phyloP scores from a whole-genome alignment of 1,140 invertebrate genomes.

The Drosophila varians region DNA sequence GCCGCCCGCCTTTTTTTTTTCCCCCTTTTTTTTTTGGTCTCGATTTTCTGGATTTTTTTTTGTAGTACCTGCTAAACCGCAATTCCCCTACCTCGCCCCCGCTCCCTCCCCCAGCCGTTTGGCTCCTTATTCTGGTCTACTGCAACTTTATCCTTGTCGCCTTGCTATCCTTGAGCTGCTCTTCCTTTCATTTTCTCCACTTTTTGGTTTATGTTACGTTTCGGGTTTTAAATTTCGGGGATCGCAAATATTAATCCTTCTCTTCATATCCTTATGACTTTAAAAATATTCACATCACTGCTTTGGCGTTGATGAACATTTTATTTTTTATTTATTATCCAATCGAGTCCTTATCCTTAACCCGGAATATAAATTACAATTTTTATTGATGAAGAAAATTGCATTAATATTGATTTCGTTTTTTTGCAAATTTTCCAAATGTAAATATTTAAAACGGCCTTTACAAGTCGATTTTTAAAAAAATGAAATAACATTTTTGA shows the following conservation, averaged over 20 bases:
- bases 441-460: conserved; percentile 72
- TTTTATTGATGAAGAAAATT: neutral
- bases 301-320: no score
- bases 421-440: conserved; percentile 47
- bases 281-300: neutral
- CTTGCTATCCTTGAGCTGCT: conserved; percentile 29
- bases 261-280: neutral
- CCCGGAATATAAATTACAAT: no score
- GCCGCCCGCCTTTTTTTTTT: conserved; percentile 32
- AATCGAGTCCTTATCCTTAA: no score
- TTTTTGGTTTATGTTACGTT: conserved; percentile 13
- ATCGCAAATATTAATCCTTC: conserved; percentile 53
- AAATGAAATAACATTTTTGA: conserved; percentile 17
- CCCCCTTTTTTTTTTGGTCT: conserved; percentile 7
- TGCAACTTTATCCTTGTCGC: conserved; percentile 44
- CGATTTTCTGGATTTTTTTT: neutral
- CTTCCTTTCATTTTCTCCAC: conserved; percentile 11
- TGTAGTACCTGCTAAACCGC: conserved; percentile 40
- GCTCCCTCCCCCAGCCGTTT: conserved; percentile 3
- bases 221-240: conserved; percentile 63
- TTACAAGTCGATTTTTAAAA: conserved; percentile 54
- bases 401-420: neutral
- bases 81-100: no score
- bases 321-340: no score
- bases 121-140: conserved; percentile 24